Base-by-base conservation (phyloP, 2,888 invertebrate genomes). In the Rugalucina vietnamica region DNA sequence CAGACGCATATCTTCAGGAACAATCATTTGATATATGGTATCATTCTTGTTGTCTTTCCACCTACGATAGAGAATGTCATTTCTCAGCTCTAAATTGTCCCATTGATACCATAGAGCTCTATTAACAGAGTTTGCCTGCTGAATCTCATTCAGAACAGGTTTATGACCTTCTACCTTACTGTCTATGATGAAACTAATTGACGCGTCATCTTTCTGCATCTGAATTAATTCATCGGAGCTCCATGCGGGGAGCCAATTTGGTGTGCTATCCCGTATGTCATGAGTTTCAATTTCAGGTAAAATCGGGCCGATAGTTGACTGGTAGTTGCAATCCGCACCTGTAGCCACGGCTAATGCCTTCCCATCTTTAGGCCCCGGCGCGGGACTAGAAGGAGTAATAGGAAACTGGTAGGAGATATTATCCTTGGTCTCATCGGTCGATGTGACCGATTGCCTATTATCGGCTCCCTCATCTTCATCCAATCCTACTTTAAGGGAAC, bases 191-290 rank as follows among this genome's bases (percentile, higher is more conserved):
- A 72, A 39, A 8, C 27, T 1, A 39, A 72, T n/a, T 27, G 43
- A 24, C 14, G 39, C 1, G 50, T 79, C 79, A 18, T 72, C 24
- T 18, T 12, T 29, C 60, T 79, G 79, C 24, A 57, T 39, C 27
- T 73, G 1, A 1, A 21, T 50, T 18, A 73, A 27, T 36, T 79
- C 27, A 1, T 72, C 57, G 0, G 18, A 18, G 37, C 43, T 73
- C 57, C 60, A 79, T 37, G 50, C 18, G 2, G 29, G 34, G 4
- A 71, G 18, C 79, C 79, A 79, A 34, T 79, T 79, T 1, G 79
- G 50, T 8, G 10, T 1, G 18, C 21, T 57, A 1, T 54, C 43
- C 10, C 14, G n/a, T 12, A 1, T 0, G 4, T 37, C 4, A 8
- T 18, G 10, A 0, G 18, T 1, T 1, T 5, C 21, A 18, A 37